Evolutionary conservation across 1,140 invertebrate genomes (phyloP).

Genomic region (Aradophagus sp.): DNA sequence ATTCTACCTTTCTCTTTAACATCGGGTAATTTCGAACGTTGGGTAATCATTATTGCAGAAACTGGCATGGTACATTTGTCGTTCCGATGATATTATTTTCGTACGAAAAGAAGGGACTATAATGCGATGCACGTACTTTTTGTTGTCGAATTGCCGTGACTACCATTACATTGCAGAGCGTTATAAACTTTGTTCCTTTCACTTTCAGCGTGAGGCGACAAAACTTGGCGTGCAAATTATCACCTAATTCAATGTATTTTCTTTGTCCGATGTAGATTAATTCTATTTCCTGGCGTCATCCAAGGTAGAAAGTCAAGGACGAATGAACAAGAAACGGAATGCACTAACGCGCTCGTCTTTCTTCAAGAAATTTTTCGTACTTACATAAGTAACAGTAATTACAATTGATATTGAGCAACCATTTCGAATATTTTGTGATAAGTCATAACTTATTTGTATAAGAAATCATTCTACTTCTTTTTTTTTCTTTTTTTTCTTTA

Average conservation of each 20-base stretch:
- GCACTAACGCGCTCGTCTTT: constrained; percentile 5
- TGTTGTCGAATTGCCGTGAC: constrained; percentile 28
- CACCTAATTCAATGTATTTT: constrained; percentile 16
- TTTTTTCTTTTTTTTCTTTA: too few relatives aligned
- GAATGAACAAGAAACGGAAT: constrained; percentile 2
- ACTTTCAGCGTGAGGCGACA: constrained; percentile 33
- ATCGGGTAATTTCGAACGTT: constrained; percentile 22
- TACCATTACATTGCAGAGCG: constrained; percentile 27
- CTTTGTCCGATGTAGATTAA: constrained; percentile 24
- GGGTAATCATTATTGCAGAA: constrained; percentile 37
- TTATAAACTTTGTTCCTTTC: constrained; percentile 43
- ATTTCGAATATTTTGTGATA: neutral
- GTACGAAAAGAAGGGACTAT: constrained; percentile 15
- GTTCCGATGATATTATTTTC: constrained; percentile 35
- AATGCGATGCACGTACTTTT: constrained; percentile 48
- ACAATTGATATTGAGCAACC: constrained; percentile 11
- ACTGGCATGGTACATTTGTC: constrained; percentile 27
- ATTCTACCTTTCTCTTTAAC: constrained; percentile 8
- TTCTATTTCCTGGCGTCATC: constrained; percentile 37
- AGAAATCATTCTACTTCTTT: too few relatives aligned
- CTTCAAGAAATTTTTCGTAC: neutral
- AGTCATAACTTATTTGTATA: too few relatives aligned
- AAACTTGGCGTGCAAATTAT: constrained; percentile 19
- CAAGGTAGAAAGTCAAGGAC: constrained; percentile 52
- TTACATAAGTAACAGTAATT: constrained; percentile 18